Evolutionary conservation across 2,113 vertebrate genomes (phyloP).

Genomic region (Cebus imitator): DNA sequence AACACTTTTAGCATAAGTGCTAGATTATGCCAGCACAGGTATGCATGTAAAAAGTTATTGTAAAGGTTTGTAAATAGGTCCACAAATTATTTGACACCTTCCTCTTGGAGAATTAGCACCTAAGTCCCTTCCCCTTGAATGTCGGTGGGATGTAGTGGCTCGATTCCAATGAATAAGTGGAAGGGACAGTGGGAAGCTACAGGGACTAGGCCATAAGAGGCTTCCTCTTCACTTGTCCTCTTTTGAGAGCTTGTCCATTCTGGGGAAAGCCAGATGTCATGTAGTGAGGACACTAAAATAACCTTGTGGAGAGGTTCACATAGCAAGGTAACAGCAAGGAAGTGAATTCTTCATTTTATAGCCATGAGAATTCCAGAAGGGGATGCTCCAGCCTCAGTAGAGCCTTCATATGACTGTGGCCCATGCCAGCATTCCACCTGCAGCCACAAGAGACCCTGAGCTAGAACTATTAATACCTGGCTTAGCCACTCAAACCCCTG

Average conservation of each 20-base stretch:
- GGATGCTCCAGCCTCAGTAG: too few relatives aligned
- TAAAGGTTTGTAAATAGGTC: background rate
- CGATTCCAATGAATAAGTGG: background rate
- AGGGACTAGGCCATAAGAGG: background rate
- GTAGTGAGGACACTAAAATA: background rate
- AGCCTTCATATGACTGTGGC: background rate
- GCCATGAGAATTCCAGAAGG: background rate
- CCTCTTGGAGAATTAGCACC: background rate
- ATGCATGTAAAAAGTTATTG: background rate
- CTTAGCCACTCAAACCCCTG: background rate
- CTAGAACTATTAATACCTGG: too few relatives aligned
- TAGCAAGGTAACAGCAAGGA: too few relatives aligned
- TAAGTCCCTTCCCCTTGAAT: background rate
- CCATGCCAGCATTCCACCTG: accelerated
- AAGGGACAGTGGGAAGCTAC: too few relatives aligned
- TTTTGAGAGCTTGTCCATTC: background rate
- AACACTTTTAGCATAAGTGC: background rate
- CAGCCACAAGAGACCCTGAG: background rate
- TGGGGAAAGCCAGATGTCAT: background rate
- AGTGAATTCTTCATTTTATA: background rate
- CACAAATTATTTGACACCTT: background rate
- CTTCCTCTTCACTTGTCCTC: background rate
- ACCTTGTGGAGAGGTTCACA: background rate
- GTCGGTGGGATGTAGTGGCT: background rate
- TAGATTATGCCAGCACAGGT: background rate